phyloP scores from a whole-genome alignment of 2,888 invertebrate species.

The Odontothrips loti region DNA sequence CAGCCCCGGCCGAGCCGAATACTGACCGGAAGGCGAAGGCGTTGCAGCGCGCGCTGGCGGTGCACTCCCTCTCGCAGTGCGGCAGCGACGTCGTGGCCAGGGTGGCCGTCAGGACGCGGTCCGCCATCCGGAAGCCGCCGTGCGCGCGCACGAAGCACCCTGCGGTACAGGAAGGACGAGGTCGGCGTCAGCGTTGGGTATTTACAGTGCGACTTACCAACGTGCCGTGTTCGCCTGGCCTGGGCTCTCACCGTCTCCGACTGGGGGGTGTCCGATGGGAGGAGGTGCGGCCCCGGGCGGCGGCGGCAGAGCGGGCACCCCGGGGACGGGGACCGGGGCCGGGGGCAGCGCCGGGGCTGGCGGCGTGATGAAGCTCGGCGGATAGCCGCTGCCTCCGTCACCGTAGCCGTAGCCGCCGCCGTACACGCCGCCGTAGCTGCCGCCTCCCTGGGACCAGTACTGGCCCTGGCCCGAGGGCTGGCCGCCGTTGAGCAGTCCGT shows the following conservation, averaged over 20 bases:
- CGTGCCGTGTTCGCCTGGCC: too few relatives aligned
- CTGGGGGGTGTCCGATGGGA: slow-evolving; percentile 4
- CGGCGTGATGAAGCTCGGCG: slow-evolving; percentile 13
- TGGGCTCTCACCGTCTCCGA: background rate
- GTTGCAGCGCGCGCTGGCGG: background rate
- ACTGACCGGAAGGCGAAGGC: slow-evolving; percentile 1
- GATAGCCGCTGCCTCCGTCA: background rate
- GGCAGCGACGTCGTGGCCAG: slow-evolving; percentile 13
- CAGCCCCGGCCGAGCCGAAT: too few relatives aligned
- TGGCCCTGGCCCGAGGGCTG: background rate
- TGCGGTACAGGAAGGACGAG: background rate
- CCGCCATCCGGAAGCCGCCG: slow-evolving; percentile 16
- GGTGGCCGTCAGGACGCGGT: background rate
- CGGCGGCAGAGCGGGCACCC: background rate
- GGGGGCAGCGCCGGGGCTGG: background rate
- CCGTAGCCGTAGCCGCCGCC: background rate
- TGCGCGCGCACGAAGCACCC: slow-evolving; percentile 16
- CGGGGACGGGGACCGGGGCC: background rate
- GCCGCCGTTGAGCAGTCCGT: background rate
- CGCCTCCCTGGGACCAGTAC: background rate
- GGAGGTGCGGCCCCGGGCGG: background rate
- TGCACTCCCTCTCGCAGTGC: slow-evolving; percentile 5
- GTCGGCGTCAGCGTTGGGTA: background rate
- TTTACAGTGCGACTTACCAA: too few relatives aligned
- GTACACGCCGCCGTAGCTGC: background rate